phyloP scores from a whole-genome alignment of 1,140 invertebrate species.

The Sycophaga agraensis region DNA sequence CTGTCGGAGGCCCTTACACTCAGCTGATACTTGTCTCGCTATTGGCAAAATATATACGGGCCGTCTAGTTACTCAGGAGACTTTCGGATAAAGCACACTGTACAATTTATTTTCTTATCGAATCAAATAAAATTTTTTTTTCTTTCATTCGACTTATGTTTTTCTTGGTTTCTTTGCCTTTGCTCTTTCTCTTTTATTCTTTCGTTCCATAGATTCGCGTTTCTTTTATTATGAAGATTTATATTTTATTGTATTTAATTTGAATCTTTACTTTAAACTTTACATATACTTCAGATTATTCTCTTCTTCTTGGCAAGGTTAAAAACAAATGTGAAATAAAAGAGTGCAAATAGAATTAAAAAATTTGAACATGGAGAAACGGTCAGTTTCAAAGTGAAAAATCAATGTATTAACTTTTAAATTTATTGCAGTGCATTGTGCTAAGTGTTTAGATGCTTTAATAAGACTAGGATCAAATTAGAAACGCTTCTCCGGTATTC shows the following conservation, averaged over 20 bases:
- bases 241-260: too few species aligned
- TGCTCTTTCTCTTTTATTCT: conserved; percentile 32
- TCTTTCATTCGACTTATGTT: not conserved
- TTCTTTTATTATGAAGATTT: too few species aligned
- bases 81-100: conserved; percentile 40
- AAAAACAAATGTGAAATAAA: conserved; percentile 33
- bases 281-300: too few species aligned
- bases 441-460: too few species aligned
- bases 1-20: conserved; percentile 90
- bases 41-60: conserved; percentile 64
- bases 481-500: conserved; percentile 18
- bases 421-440: too few species aligned
- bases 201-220: too few species aligned
- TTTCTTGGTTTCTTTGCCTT: conserved; percentile 31
- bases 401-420: not conserved
- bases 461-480: conserved; percentile 1
- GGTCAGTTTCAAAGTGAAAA: too few species aligned
- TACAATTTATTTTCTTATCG: conserved; percentile 36
- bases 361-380: too few species aligned
- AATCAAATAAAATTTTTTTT: conserved; percentile 6
- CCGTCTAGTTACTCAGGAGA: conserved; percentile 56
- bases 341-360: conserved; percentile 23
- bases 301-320: too few species aligned
- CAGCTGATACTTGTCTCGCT: conserved; percentile 93
- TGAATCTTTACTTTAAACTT: too few species aligned